These are phyloP conservation scores for Ia io DNA, from an alignment of 2,113 vertebrate genomes.

Conservation along the genomic window DNA sequence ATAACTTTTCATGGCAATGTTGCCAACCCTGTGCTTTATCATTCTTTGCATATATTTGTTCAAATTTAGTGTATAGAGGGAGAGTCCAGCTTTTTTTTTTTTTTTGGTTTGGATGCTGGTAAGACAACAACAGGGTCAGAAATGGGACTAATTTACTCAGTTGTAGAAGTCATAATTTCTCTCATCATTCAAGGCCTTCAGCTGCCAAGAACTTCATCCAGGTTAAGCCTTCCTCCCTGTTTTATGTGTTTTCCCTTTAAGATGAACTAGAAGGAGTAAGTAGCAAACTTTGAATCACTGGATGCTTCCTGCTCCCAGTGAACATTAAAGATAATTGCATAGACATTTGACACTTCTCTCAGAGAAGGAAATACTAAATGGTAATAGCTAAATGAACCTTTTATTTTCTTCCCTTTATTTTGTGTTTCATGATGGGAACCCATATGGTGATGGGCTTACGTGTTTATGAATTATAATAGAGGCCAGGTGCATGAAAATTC, in stretches of 20 bases:
- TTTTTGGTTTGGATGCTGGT: background rate
- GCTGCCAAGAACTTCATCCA: background rate
- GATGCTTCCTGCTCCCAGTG: slow-evolving; percentile 10
- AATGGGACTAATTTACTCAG: background rate
- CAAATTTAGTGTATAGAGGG: background rate
- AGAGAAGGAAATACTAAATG: slow-evolving; percentile 54
- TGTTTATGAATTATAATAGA: slow-evolving; percentile 22
- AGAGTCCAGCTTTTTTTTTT: background rate
- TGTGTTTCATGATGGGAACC: slow-evolving; percentile 24
- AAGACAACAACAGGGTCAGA: background rate
- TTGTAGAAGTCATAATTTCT: background rate
- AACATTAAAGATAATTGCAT: slow-evolving; percentile 50
- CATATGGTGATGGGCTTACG: background rate
- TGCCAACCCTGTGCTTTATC: background rate
- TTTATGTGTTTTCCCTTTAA: background rate
- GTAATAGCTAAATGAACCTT: slow-evolving; percentile 42
- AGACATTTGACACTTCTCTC: slow-evolving; percentile 39
- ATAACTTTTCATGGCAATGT: background rate
- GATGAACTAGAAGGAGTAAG: background rate
- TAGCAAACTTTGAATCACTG: slow-evolving; percentile 18
- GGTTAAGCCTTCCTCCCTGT: background rate
- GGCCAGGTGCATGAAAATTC: too few species aligned
- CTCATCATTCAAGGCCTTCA: background rate
- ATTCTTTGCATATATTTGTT: background rate
- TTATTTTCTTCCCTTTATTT: slow-evolving; percentile 41